phyloP scores from a whole-genome alignment of 2,797 vertebrate species.

The Alcedo atthis region DNA sequence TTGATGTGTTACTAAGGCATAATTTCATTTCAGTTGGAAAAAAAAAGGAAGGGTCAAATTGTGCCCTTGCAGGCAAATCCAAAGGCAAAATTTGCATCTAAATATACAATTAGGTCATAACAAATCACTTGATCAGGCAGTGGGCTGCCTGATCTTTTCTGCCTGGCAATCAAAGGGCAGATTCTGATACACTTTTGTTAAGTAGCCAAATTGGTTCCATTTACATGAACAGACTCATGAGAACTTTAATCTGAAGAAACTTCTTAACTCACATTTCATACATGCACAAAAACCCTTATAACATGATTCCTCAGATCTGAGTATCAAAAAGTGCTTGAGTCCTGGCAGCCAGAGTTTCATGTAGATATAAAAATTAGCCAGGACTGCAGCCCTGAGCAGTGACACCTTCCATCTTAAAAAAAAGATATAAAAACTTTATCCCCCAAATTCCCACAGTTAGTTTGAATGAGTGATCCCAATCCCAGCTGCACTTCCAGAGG shows the following conservation, averaged over 20 bases:
- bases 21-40: conserved; percentile 24
- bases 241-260: not conserved
- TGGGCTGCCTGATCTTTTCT: conserved; percentile 16
- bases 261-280: not conserved
- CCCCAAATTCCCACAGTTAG: not conserved
- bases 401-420: not conserved
- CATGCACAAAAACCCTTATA: not conserved
- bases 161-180: conserved; percentile 37
- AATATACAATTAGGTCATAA: conserved; percentile 38
- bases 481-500: conserved; percentile 5
- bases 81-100: conserved; percentile 41
- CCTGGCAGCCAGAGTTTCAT: not conserved
- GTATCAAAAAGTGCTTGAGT: not conserved
- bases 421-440: not conserved
- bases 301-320: not conserved
- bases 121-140: conserved; percentile 25
- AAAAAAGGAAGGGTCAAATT: not conserved
- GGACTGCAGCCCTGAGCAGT: not conserved
- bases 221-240: not conserved
- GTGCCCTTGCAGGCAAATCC: conserved; percentile 21
- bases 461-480: not conserved
- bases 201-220: conserved; percentile 12
- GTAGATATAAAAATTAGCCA: not conserved
- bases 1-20: conserved; percentile 15
- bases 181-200: conserved; percentile 10